Conservation (phyloP, 2,113 vertebrate genomes). For the Eptesicus fuscus region DNA sequence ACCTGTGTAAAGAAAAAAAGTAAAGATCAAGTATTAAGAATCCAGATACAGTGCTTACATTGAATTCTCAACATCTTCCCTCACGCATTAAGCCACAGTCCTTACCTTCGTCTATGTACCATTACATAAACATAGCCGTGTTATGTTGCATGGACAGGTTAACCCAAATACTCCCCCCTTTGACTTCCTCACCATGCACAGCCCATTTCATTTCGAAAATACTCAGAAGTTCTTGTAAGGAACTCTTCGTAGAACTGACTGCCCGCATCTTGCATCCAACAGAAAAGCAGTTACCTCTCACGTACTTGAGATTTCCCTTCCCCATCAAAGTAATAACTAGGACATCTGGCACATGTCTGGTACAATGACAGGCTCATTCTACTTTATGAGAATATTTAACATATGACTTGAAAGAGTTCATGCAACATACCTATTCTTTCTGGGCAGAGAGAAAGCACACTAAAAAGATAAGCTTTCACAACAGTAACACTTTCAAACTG, state of each 20-base stretch:
- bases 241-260: constrained; percentile 10
- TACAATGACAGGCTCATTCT: constrained; percentile 34
- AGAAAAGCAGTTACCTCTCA: constrained; percentile 37
- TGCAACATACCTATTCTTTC: constrained; percentile 47
- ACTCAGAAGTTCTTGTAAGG: constrained; percentile 55
- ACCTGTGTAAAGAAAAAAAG: constrained; percentile 11
- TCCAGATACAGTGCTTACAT: constrained; percentile 27
- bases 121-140: background rate
- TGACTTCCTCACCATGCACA: background rate
- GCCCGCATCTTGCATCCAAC: constrained; percentile 20
- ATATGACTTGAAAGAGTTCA: constrained; percentile 55
- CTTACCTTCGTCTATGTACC: background rate
- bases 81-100: background rate
- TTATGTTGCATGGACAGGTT: background rate
- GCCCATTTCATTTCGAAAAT: constrained; percentile 19
- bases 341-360: constrained; percentile 55
- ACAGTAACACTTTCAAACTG: constrained; percentile 64
- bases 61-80: background rate
- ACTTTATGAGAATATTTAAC: constrained; percentile 49
- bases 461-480: constrained; percentile 47
- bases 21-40: constrained; percentile 56
- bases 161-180: background rate
- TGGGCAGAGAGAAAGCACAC: background rate
- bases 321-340: constrained; percentile 57
- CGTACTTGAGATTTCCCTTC: constrained; percentile 52